Evolutionary conservation across 2,888 invertebrate genomes (phyloP).

Genomic region (Conops quadrifasciatus): DNA sequence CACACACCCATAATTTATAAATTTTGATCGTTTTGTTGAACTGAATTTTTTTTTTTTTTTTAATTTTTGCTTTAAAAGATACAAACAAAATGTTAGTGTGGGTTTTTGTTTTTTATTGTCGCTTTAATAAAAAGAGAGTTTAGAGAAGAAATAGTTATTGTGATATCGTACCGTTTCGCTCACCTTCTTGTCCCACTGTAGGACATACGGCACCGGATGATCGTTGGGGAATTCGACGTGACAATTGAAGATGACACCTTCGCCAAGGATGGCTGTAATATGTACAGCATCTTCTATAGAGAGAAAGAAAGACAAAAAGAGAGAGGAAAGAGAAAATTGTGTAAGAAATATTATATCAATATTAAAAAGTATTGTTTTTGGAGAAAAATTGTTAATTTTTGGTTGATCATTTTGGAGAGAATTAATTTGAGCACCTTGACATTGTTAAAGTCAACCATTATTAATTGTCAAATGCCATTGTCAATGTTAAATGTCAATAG

Average conservation of each 20-base stretch:
- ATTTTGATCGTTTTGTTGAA: no score
- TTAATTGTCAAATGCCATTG: no score
- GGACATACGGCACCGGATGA: slow-evolving; percentile 95
- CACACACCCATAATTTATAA: no score
- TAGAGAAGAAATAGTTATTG: slow-evolving; percentile 67
- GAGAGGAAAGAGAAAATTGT: background rate
- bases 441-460: no score
- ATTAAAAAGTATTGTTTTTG: no score
- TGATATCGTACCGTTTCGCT: slow-evolving; percentile 91
- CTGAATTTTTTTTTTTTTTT: no score
- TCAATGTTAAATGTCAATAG: no score
- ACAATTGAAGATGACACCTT: slow-evolving; percentile 97
- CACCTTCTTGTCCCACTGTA: slow-evolving; percentile 99
- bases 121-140: slow-evolving; percentile 68
- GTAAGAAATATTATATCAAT: no score
- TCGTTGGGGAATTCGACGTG: slow-evolving; percentile 96
- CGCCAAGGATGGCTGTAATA: slow-evolving; percentile 96
- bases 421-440: no score
- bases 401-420: no score
- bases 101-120: slow-evolving; percentile 54
- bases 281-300: slow-evolving; percentile 82
- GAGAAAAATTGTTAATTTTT: no score
- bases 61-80: slow-evolving; percentile 31
- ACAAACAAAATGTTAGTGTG: slow-evolving; percentile 38
- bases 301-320: background rate